Conservation (phyloP, 2,113 vertebrate species). For the Heteronetta atricapilla region DNA sequence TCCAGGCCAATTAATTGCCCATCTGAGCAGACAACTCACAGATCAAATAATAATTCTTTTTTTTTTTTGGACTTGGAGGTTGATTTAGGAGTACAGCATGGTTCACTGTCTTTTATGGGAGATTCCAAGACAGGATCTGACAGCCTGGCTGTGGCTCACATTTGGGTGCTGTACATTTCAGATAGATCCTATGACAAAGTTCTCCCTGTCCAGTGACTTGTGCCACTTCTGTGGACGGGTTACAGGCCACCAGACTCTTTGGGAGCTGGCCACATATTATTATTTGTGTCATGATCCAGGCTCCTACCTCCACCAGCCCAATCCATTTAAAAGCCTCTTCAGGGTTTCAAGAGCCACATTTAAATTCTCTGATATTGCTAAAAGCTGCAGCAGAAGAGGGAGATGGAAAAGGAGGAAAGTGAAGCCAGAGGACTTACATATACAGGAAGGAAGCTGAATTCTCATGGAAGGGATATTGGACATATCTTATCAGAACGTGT, state of each 20-base stretch:
- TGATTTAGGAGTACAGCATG: slow-evolving; percentile 1
- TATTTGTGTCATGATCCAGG: not conserved
- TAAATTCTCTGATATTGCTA: not conserved
- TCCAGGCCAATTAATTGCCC: not conserved
- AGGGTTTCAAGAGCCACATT: not conserved
- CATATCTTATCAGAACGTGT: not conserved
- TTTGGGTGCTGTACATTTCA: not conserved
- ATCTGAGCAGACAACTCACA: not conserved
- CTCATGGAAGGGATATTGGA: not conserved
- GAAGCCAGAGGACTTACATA: not conserved
- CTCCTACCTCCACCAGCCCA: not conserved
- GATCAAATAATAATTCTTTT: not conserved
- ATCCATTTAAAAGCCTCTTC: not conserved
- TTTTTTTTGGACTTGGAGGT: not conserved
- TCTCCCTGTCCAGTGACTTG: not conserved
- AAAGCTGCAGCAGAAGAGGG: not conserved
- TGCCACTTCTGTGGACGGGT: not conserved
- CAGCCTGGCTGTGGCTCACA: not conserved
- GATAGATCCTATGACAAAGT: not conserved
- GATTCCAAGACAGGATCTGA: not conserved
- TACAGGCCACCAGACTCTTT: not conserved
- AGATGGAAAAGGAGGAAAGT: not conserved
- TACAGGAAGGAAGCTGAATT: not conserved
- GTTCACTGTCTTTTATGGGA: not conserved
- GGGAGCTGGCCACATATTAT: not conserved